Base-by-base conservation (phyloP, 2,888 invertebrate species). In the Halictus quadricinctus region DNA sequence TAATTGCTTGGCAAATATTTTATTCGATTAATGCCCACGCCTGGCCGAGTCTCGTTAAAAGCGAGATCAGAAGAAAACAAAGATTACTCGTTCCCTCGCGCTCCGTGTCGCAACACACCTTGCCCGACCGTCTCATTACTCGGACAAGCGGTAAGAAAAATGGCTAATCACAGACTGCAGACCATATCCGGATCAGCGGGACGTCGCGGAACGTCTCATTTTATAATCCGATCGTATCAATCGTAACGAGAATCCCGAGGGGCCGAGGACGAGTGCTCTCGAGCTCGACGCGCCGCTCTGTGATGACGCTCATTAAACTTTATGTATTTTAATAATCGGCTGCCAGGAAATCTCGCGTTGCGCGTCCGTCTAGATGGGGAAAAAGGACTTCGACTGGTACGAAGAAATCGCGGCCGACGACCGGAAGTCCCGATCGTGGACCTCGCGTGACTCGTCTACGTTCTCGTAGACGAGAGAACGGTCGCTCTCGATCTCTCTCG, bases 361-460 rank as follows among this genome's bases (percentile, higher is more conserved):
- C 25, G 58, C 58, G n/a, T 50, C 29, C 21, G 6, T 72, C 29
- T 50, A 10, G 72, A 72, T 72, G 2, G 48, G 48, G 70, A 43
- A 43, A 25, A 41, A 43, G 70, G 29, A 4, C 6, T 12, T 12
- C 43, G n/a, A 64, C 8, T n/a, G 50, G 10, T 12, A 58, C 18
- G 60, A 69, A n/a, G 80, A 76, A 79, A 76, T 75, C 25, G 48
- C n/a, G 72, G 15, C 66, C 77, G 64, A 46, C 58, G 73, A 79
- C 73, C 86, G 88, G 87, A 89, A 89, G 79, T 81, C 10, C 72
- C 36, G 73, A 76, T 54, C 48, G 81, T 72, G 36, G 66, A 64
- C 73, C 69, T 91, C 90, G 89, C 91, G 90, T 91, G 91, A 91
- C 87, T 83, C 77, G 83, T 84, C 83, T 75, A 60, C 83, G 86